These are phyloP conservation scores for Drosophila leontia DNA, from an alignment of 1,140 invertebrate species.

Conservation along the genomic window DNA sequence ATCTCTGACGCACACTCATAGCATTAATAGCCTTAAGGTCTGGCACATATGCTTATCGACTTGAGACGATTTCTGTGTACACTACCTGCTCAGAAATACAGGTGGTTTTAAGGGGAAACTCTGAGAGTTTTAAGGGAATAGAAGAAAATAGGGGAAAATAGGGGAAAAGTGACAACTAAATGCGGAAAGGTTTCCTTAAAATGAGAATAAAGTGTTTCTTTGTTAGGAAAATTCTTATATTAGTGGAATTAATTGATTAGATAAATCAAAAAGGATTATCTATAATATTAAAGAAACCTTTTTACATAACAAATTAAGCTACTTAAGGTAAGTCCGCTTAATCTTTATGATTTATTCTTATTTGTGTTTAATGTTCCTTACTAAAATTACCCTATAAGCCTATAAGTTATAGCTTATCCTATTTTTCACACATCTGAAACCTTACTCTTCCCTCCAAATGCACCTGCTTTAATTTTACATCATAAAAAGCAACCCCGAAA, in stretches of 20 bases:
- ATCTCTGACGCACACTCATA: conserved; percentile 48
- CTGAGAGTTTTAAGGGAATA: background rate
- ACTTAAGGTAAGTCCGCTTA: background rate
- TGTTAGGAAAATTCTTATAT: too few species aligned
- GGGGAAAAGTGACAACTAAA: background rate
- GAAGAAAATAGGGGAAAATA: accelerated
- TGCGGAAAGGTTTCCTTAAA: background rate
- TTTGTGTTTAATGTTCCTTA: background rate
- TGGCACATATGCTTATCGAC: background rate
- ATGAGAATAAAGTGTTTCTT: background rate
- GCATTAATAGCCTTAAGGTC: conserved; percentile 36
- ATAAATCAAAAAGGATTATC: background rate
- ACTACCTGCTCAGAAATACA: conserved; percentile 4
- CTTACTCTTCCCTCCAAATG: background rate
- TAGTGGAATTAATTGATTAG: background rate
- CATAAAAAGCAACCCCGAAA: conserved; percentile 1
- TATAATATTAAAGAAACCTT: background rate
- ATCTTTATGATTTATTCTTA: background rate
- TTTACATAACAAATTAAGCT: background rate
- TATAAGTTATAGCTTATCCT: background rate
- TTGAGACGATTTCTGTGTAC: conserved; percentile 4
- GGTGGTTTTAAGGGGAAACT: background rate
- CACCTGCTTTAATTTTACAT: conserved; percentile 1
- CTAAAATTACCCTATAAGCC: background rate
- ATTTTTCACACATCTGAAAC: background rate